Evolutionary conservation across 2,113 vertebrate genomes (phyloP), one percentile per base, ranked within the genome.

Genomic region (Phalacrocorax aristotelis): DNA sequence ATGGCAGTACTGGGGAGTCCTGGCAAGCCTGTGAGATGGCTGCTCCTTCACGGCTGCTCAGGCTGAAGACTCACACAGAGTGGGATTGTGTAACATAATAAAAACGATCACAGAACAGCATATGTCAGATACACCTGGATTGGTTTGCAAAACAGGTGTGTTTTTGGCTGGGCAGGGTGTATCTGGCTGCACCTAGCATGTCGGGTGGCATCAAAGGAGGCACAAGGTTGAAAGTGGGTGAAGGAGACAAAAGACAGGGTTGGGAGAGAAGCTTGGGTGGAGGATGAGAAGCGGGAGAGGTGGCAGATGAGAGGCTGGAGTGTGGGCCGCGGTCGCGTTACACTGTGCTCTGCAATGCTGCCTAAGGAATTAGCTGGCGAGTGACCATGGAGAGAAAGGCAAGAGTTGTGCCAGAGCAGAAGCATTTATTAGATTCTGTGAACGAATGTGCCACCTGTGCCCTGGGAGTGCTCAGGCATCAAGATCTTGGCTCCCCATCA

Each of bases 231-330:
- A 57, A 97, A 96, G 94, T 97, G 93, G 96, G 96, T 95, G 96
- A 97, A 90, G 94, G 79, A 97, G 93, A 97, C 97, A 97, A 97
- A 96, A 96, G 96, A 90, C 75, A 95, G 96, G 95, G 96, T 27
- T 96, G 95, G 95, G 93, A 97, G 85, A 42, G 71, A 94, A 97
- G 96, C 97, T 87, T 96, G 95, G 97, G 97, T 19, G 96, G 97
- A 96, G 96, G 68, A 94, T 2, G 18, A 96, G 95, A 95, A 96
- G 87, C 38, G 11, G 90, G 89, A 97, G 83, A 95, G 91, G 89
- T 93, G 81, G 81, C 32, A 29, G 93, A 93, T 42, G 94, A 95
- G 92, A 97, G 83, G 93, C 75, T 76, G 93, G 14, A 77, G 91
- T 83, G 89, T 88, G 93, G 92, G 89, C 42, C 18, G 48, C 0